These are phyloP conservation scores for Pharmacophagus antenor DNA, from an alignment of 2,888 invertebrate genomes.

Conservation along the genomic window DNA sequence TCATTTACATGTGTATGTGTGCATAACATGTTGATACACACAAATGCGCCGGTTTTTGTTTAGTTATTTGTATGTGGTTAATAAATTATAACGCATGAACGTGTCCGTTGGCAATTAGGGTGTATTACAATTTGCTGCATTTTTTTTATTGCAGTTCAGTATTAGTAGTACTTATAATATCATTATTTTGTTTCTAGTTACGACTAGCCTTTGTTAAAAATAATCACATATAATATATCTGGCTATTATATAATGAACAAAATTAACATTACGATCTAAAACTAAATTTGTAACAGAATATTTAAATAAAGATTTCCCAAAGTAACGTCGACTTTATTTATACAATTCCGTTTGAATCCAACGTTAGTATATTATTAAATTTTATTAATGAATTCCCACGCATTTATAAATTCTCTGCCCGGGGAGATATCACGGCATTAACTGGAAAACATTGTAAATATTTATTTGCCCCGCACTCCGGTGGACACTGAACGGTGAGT, in stretches of 20 bases:
- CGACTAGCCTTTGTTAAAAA: no score
- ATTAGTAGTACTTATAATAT: no score
- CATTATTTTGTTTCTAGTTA: no score
- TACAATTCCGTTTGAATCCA: background rate
- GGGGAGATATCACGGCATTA: background rate
- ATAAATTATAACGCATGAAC: no score
- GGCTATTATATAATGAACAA: no score
- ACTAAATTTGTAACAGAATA: no score
- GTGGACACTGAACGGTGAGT: slow-evolving; percentile 40
- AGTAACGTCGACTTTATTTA: background rate
- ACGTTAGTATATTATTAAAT: background rate
- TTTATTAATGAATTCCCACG: background rate
- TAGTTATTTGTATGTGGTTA: background rate
- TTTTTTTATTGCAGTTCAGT: no score
- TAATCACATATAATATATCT: no score
- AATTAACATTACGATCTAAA: no score
- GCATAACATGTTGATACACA: background rate
- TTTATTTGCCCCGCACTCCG: background rate
- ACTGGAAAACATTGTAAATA: background rate
- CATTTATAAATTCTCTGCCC: background rate
- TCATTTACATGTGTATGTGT: background rate
- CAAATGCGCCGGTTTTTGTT: background rate
- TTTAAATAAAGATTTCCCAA: background rate
- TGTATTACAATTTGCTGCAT: background rate
- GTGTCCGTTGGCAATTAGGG: no score